These are phyloP conservation scores for Andricus grossulariae DNA, from an alignment of 1,140 invertebrate genomes.

Conservation along the genomic window DNA sequence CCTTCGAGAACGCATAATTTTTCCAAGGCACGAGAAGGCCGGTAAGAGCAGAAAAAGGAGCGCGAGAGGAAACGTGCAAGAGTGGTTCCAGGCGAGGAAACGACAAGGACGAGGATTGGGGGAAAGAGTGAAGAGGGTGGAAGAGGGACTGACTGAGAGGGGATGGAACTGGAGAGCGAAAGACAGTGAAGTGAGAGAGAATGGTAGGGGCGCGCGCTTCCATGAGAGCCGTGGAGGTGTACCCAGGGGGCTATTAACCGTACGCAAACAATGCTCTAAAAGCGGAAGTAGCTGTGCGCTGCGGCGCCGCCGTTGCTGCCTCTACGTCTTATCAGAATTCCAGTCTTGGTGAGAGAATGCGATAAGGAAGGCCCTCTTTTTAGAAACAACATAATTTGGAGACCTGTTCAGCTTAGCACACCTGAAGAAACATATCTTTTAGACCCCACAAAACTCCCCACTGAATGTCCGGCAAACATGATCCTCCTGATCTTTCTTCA, in stretches of 20 bases:
- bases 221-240: slow-evolving; percentile 63
- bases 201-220: slow-evolving; percentile 52
- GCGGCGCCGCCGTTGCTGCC: slow-evolving; percentile 46
- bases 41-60: slow-evolving; percentile 46
- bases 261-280: slow-evolving; percentile 74
- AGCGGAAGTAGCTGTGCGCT: slow-evolving; percentile 64
- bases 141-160: slow-evolving; percentile 12
- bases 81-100: slow-evolving; percentile 12
- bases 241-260: slow-evolving; percentile 72
- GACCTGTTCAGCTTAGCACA: slow-evolving; percentile 41
- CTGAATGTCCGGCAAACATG: slow-evolving; percentile 1
- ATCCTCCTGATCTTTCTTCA: neutral
- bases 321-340: slow-evolving; percentile 69
- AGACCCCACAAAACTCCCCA: neutral
- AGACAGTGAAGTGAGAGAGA: slow-evolving; percentile 43
- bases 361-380: slow-evolving; percentile 56
- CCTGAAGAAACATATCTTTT: slow-evolving; percentile 11
- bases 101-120: neutral
- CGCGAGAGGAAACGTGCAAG: slow-evolving; percentile 33
- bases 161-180: slow-evolving; percentile 41
- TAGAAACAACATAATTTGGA: slow-evolving; percentile 63
- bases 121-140: slow-evolving; percentile 6
- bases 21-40: slow-evolving; percentile 55
- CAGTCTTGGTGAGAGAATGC: slow-evolving; percentile 56
- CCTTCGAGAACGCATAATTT: slow-evolving; percentile 64